Conservation (phyloP, 2,888 invertebrate genomes). For the Frankliniella intonsa region DNA sequence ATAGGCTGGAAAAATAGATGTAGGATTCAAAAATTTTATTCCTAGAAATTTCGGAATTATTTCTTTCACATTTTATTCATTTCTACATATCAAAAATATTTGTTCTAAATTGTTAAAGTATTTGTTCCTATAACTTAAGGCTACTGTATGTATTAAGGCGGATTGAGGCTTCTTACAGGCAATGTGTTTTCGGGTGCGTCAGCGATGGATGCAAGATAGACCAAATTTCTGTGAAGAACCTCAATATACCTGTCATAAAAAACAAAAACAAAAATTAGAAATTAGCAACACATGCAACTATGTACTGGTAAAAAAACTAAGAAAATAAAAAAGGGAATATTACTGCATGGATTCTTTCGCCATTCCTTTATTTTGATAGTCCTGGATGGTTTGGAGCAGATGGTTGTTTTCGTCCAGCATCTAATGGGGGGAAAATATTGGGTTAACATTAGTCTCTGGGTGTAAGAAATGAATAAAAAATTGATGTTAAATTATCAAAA, state of each 20-base stretch:
- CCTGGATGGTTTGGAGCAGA: slow-evolving; percentile 93
- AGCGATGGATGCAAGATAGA: slow-evolving; percentile 93
- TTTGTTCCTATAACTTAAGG: not conserved
- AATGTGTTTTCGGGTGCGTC: slow-evolving; percentile 83
- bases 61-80: too few relatives aligned
- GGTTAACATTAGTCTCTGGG: too few relatives aligned
- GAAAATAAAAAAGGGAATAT: slow-evolving; percentile 43
- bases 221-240: slow-evolving; percentile 88
- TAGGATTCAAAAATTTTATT: too few relatives aligned
- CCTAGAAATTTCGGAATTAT: too few relatives aligned
- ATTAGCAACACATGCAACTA: slow-evolving; percentile 27
- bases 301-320: not conserved
- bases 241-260: slow-evolving; percentile 65
- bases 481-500: not conserved
- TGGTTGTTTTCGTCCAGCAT: slow-evolving; percentile 97
- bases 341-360: slow-evolving; percentile 85
- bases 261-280: slow-evolving; percentile 31
- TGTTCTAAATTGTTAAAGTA: not conserved
- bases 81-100: too few relatives aligned
- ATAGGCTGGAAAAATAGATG: not conserved
- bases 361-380: slow-evolving; percentile 93
- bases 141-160: not conserved
- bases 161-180: not conserved
- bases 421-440: slow-evolving; percentile 46
- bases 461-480: not conserved